Conservation (phyloP, 2,797 vertebrate genomes). For the Microchirus variegatus region DNA sequence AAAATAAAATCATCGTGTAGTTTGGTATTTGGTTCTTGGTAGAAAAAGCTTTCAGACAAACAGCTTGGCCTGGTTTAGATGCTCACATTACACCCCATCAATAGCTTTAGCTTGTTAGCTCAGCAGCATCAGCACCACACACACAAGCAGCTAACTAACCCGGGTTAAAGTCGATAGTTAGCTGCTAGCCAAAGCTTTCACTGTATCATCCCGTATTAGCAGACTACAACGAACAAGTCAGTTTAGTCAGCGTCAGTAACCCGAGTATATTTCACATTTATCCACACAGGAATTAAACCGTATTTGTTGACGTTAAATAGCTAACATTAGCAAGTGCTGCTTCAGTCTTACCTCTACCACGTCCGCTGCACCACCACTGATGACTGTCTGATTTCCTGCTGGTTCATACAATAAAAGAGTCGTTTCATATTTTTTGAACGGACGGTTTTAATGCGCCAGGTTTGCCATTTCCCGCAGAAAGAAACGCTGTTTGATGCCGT, state of each 20-base stretch:
- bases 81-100: no score
- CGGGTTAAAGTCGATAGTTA: constrained; percentile 43
- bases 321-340: not conserved
- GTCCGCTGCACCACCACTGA: constrained; percentile 42
- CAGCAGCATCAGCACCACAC: constrained; percentile 70
- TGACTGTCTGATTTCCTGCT: constrained; percentile 36
- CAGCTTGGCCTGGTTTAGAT: no score
- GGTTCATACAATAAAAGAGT: constrained; percentile 5
- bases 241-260: not conserved
- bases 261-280: not conserved
- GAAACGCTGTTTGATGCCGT: no score
- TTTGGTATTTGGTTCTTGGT: not conserved
- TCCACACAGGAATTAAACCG: not conserved
- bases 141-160: constrained; percentile 37
- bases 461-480: constrained; percentile 22
- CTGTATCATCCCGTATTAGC: not conserved
- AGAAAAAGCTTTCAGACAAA: no score
- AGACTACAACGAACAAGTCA: not conserved
- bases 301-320: not conserved
- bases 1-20: not conserved
- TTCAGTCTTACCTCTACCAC: constrained; percentile 51
- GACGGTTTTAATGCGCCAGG: constrained; percentile 9
- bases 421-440: constrained; percentile 46
- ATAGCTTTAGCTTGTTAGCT: constrained; percentile 6
- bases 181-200: constrained; percentile 30